These are phyloP conservation scores for Chrysemys picta DNA, from an alignment of 2,113 vertebrate species.

Conservation along the genomic window DNA sequence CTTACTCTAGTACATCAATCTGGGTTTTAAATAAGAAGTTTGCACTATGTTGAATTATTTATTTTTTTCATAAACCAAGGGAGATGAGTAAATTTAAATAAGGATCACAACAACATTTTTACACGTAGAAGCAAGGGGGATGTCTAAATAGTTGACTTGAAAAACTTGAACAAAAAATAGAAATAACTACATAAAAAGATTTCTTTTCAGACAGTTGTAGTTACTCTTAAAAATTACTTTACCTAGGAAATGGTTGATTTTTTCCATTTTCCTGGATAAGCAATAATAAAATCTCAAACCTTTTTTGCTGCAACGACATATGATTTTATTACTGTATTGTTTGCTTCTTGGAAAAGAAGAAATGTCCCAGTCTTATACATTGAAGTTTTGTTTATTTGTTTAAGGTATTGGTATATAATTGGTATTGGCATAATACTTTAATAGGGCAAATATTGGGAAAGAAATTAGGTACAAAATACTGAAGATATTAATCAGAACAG, in stretches of 20 bases:
- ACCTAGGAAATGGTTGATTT: neutral
- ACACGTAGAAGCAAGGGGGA: neutral
- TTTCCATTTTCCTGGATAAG: neutral
- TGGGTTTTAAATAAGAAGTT: neutral
- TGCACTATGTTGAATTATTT: neutral
- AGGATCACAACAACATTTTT: neutral
- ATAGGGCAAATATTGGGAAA: neutral
- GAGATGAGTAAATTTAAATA: neutral
- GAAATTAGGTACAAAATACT: conserved; percentile 45
- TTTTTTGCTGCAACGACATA: neutral
- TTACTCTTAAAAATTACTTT: neutral
- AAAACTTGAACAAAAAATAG: neutral
- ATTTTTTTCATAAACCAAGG: neutral
- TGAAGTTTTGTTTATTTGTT: neutral
- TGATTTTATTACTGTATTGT: neutral
- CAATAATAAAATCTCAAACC: neutral
- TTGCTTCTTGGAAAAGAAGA: neutral
- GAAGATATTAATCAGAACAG: conserved; percentile 70
- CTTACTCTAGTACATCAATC: conserved; percentile 2
- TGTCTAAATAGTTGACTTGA: neutral
- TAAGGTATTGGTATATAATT: neutral
- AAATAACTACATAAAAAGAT: neutral
- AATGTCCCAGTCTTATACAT: neutral
- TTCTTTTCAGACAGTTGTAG: neutral
- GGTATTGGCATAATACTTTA: neutral